Conservation (phyloP, 2,888 invertebrate genomes). For the Mimumesa dahlbomi region DNA sequence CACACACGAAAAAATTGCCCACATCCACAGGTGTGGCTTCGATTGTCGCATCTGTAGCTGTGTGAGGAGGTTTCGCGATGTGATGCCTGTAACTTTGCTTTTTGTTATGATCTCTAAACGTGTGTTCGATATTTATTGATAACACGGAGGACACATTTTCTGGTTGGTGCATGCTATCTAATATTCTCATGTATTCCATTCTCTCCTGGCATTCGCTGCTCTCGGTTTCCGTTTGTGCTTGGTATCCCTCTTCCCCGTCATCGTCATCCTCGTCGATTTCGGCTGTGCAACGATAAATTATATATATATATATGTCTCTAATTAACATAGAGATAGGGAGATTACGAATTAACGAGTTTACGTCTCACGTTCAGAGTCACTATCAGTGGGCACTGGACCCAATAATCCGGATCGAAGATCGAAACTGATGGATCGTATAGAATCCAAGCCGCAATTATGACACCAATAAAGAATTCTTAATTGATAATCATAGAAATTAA, state of each 20-base stretch:
- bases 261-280: conserved; percentile 23
- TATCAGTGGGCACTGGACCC: conserved; percentile 20
- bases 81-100: background rate
- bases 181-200: background rate
- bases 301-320: background rate
- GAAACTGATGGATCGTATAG: conserved; percentile 82
- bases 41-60: conserved; percentile 82
- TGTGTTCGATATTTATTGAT: conserved; percentile 53
- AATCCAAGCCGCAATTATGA: conserved; percentile 80
- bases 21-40: conserved; percentile 81
- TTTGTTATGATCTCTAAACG: conserved; percentile 7
- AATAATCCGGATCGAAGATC: conserved; percentile 71
- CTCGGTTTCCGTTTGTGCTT: background rate
- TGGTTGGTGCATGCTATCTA: background rate
- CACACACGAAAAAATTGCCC: conserved; percentile 83
- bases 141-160: conserved; percentile 32
- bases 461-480: conserved; percentile 84
- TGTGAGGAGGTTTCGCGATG: background rate
- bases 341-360: too few species aligned
- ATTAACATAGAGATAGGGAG: too few species aligned
- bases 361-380: conserved; percentile 41
- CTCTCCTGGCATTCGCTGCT: background rate
- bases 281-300: background rate
- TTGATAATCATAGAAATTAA: conserved; percentile 84
- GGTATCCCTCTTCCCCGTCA: conserved; percentile 14